Evolutionary conservation across 2,888 invertebrate species (phyloP).

Genomic region (Ceratothoa steindachneri): DNA sequence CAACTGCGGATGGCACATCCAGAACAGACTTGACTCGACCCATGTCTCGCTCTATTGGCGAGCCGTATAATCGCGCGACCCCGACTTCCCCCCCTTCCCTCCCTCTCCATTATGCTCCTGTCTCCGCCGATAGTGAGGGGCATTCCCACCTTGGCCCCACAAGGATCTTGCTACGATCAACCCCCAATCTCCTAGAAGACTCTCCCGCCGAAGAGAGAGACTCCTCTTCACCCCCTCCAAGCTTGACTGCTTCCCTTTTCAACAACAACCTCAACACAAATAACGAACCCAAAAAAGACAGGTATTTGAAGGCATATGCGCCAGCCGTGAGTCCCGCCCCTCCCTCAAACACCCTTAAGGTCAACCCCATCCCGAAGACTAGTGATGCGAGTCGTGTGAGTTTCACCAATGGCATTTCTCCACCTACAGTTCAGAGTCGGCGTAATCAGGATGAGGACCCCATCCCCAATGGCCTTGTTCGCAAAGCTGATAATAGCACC

Average conservation of each 20-base stretch:
- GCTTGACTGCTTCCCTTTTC: background rate
- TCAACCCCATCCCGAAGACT: too few relatives aligned
- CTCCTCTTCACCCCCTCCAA: background rate
- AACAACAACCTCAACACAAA: too few relatives aligned
- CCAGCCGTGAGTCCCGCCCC: too few relatives aligned
- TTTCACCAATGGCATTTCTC: too few relatives aligned
- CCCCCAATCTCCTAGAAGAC: slow-evolving; percentile 40
- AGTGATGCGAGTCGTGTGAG: too few relatives aligned
- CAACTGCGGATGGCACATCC: slow-evolving; percentile 76
- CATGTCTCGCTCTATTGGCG: slow-evolving; percentile 22
- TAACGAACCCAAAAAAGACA: too few relatives aligned
- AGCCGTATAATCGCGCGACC: slow-evolving; percentile 27
- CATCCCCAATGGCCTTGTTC: background rate
- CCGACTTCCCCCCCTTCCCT: slow-evolving; percentile 32
- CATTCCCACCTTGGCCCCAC: background rate
- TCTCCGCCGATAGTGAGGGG: slow-evolving; percentile 7
- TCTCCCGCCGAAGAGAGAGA: background rate
- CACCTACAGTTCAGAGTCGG: too few relatives aligned
- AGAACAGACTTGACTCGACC: slow-evolving; percentile 74
- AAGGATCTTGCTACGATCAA: slow-evolving; percentile 36
- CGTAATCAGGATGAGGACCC: too few relatives aligned
- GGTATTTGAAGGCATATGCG: too few relatives aligned
- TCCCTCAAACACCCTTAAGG: too few relatives aligned
- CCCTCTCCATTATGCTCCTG: slow-evolving; percentile 36
- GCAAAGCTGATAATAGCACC: background rate